phyloP scores from a whole-genome alignment of 2,797 vertebrate genomes.

The Chelon labrosus region DNA sequence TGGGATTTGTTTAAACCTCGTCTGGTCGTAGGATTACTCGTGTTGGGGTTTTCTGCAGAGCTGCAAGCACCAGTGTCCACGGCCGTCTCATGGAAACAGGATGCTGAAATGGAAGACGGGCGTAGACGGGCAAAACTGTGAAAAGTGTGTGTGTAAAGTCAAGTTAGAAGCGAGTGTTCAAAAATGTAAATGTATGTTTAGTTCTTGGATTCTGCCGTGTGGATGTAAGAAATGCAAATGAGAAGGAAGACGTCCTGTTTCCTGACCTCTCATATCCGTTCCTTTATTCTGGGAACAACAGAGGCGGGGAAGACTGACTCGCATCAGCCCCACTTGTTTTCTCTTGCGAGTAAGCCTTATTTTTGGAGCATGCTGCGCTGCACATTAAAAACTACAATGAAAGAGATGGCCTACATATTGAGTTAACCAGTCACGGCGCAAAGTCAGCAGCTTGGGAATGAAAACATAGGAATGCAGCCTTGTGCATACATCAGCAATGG shows the following conservation, averaged over 20 bases:
- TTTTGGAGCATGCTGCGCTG: constrained; percentile 30
- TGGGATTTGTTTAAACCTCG: constrained; percentile 28
- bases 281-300: constrained; percentile 11
- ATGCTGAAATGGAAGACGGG: neutral
- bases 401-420: constrained; percentile 33
- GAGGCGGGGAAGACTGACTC: constrained; percentile 27
- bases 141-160: neutral
- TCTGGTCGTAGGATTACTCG: constrained; percentile 22
- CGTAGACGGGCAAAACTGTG: neutral
- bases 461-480: neutral
- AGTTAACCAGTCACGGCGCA: constrained; percentile 4
- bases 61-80: neutral
- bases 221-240: neutral
- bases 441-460: constrained; percentile 8
- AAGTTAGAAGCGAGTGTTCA: neutral
- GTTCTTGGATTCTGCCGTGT: neutral
- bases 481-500: neutral
- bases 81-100: neutral
- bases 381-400: constrained; percentile 26
- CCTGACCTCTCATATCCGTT: constrained; percentile 20
- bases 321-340: constrained; percentile 32
- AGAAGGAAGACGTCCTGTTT: constrained; percentile 21
- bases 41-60: constrained; percentile 21
- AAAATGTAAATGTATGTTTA: neutral
- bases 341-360: constrained; percentile 35